Conservation (phyloP, 2,888 invertebrate genomes). For the Opisthograptis luteolata region DNA sequence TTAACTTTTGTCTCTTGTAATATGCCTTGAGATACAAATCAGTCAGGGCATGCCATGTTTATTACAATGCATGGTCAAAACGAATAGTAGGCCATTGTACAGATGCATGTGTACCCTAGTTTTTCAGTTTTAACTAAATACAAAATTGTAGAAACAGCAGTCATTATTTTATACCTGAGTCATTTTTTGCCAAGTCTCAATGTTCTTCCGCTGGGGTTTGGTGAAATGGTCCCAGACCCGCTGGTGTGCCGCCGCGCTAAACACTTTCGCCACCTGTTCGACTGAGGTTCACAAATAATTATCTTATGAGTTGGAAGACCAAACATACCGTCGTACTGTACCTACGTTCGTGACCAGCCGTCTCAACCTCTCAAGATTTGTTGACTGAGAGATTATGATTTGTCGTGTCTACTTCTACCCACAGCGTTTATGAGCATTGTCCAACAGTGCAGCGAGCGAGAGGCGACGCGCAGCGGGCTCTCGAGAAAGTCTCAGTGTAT, state of each 20-base stretch:
- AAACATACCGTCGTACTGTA: constrained; percentile 68
- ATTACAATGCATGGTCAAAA: constrained; percentile 24
- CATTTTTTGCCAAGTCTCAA: constrained; percentile 99
- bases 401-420: constrained; percentile 50
- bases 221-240: constrained; percentile 99
- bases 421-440: constrained; percentile 39
- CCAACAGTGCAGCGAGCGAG: constrained; percentile 19
- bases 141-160: constrained; percentile 29
- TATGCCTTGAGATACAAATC: not conserved
- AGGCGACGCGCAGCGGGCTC: constrained; percentile 22
- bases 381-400: constrained; percentile 33
- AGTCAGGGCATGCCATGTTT: not conserved
- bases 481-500: constrained; percentile 17
- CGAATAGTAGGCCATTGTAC: constrained; percentile 11
- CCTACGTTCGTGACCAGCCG: constrained; percentile 59
- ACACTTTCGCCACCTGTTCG: constrained; percentile 99
- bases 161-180: constrained; percentile 96
- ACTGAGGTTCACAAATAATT: constrained; percentile 88
- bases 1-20: not conserved
- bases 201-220: constrained; percentile 99
- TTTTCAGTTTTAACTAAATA: not conserved
- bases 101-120: not conserved
- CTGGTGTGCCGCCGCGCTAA: constrained; percentile 97
- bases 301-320: constrained; percentile 66
- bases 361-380: constrained; percentile 52